phyloP scores from a whole-genome alignment of 2,113 vertebrate genomes.

The Percopsis transmontana region DNA sequence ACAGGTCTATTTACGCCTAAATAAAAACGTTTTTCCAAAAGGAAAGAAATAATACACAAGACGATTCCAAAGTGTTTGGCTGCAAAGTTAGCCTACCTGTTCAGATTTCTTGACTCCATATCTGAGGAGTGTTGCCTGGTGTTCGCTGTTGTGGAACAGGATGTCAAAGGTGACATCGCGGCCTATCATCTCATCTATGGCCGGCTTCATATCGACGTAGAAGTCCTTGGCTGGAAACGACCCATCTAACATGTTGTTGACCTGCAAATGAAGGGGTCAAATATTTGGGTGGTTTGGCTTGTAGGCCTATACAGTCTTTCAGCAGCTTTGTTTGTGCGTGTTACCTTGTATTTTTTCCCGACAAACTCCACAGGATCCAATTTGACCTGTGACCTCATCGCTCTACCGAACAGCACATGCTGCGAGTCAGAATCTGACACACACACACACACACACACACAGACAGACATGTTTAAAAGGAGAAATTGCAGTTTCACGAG shows the following conservation, averaged over 20 bases:
- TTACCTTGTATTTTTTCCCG: constrained; percentile 75
- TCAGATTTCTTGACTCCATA: constrained; percentile 79
- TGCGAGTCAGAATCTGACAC: constrained; percentile 73
- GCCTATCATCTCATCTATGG: constrained; percentile 75
- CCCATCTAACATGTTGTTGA: constrained; percentile 78
- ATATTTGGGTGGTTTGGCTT: not conserved
- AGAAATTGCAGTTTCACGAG: too few relatives aligned
- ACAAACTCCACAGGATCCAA: constrained; percentile 75
- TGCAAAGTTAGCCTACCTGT: constrained; percentile 68
- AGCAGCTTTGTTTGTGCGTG: not conserved
- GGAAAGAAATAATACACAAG: not conserved
- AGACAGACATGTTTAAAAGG: not conserved
- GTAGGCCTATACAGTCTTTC: too few relatives aligned
- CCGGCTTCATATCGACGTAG: constrained; percentile 67
- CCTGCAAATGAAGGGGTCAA: constrained; percentile 33
- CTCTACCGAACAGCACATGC: constrained; percentile 74
- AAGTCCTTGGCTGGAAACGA: constrained; percentile 70
- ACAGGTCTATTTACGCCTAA: not conserved
- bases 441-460: constrained; percentile 5
- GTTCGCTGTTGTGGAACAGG: constrained; percentile 82
- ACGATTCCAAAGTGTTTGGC: not conserved
- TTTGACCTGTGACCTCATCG: constrained; percentile 74
- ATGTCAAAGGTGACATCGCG: constrained; percentile 78
- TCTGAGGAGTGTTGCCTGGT: constrained; percentile 77
- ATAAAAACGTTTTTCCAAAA: not conserved